These are phyloP conservation scores for Dolichomitus sp. DNA, from an alignment of 2,888 invertebrate genomes.

Conservation along the genomic window DNA sequence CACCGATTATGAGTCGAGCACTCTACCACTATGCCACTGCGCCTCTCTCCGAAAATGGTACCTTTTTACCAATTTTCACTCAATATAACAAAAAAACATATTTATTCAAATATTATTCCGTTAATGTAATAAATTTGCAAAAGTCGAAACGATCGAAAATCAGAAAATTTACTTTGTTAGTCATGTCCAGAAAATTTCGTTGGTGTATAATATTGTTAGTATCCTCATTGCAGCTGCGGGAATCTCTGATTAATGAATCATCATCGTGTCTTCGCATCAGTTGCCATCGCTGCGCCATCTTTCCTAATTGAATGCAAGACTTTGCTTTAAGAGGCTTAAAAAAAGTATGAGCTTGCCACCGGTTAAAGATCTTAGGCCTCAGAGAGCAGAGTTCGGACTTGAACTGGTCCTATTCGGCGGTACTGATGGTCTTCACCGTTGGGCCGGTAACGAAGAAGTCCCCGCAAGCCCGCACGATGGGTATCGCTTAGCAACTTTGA, in stretches of 20 bases:
- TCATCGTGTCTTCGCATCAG: not conserved
- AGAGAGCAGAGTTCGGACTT: not conserved
- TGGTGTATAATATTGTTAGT: not conserved
- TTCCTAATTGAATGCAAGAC: constrained; percentile 46
- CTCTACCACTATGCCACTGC: too few relatives aligned
- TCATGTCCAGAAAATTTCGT: not conserved
- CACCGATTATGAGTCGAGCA: too few relatives aligned
- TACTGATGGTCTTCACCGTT: constrained; percentile 21
- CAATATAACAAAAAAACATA: too few relatives aligned
- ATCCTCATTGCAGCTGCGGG: constrained; percentile 16
- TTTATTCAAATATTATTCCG: too few relatives aligned
- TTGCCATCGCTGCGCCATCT: constrained; percentile 9
- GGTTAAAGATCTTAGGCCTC: constrained; percentile 39
- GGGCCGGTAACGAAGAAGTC: constrained; percentile 54
- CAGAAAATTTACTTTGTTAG: not conserved
- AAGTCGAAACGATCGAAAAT: too few relatives aligned
- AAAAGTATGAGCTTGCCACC: constrained; percentile 25
- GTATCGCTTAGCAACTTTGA: constrained; percentile 68
- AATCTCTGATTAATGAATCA: constrained; percentile 48
- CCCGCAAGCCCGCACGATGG: constrained; percentile 53
- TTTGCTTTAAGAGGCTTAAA: constrained; percentile 31
- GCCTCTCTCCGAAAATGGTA: too few relatives aligned
- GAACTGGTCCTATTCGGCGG: constrained; percentile 52
- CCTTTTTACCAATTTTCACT: too few relatives aligned
- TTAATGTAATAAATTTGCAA: too few relatives aligned